phyloP scores from a whole-genome alignment of 1,140 invertebrate species.

The Sitobion miscanthi region DNA sequence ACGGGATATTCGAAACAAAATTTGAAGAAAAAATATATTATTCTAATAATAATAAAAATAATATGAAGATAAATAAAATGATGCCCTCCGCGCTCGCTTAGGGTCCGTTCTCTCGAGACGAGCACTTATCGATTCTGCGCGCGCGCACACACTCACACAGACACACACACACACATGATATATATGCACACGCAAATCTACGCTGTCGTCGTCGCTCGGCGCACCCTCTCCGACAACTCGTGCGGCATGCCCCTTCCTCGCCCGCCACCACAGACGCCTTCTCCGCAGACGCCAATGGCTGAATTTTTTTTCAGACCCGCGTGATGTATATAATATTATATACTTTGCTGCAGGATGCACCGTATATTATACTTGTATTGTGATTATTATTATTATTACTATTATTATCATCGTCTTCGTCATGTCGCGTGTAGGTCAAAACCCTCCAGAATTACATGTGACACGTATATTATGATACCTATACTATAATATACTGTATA shows the following conservation, averaged over 20 bases:
- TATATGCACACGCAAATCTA: conserved; percentile 1
- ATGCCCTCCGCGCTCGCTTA: not conserved
- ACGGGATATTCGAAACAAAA: not conserved
- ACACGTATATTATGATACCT: not conserved
- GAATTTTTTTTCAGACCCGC: not conserved
- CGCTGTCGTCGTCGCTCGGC: not conserved
- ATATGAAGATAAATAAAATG: not conserved
- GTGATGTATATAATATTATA: not conserved
- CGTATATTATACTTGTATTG: not conserved
- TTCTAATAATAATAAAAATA: not conserved
- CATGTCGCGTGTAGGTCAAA: conserved; percentile 5
- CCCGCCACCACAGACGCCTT: not conserved
- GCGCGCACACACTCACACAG: not conserved
- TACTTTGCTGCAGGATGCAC: not conserved
- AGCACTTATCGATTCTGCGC: conserved; percentile 8
- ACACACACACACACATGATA: not conserved
- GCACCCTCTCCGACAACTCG: not conserved
- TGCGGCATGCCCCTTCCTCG: not conserved
- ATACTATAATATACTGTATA: not conserved
- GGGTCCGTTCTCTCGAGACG: not conserved
- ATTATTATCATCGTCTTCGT: not conserved
- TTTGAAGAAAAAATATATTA: not conserved
- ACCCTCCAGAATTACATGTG: not conserved
- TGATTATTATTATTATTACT: too few relatives aligned
- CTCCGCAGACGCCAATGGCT: not conserved